A percentile compares a stretch with the other conserved stretches of the same genome.
Conservation (phyloP, 2,888 invertebrate species). For the Drosophila neonasuta region DNA sequence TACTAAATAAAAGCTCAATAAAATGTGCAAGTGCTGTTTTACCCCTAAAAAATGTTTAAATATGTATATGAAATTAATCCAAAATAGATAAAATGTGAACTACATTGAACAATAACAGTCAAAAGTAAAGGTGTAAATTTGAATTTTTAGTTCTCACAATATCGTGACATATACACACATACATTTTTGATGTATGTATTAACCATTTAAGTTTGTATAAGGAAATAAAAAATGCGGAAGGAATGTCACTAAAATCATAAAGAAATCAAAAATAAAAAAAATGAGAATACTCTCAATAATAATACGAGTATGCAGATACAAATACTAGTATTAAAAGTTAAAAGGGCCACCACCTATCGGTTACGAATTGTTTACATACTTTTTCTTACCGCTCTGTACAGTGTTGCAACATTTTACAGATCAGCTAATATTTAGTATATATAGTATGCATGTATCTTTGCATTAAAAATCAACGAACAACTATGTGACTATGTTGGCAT, state of each 20-base stretch:
- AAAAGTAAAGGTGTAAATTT: slow-evolving; percentile 5
- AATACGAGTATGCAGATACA: slow-evolving; percentile 12
- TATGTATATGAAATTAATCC: neutral
- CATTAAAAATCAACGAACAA: slow-evolving; percentile 44
- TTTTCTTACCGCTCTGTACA: slow-evolving; percentile 41
- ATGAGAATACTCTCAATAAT: slow-evolving; percentile 25
- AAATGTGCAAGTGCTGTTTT: slow-evolving; percentile 59
- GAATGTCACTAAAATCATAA: slow-evolving; percentile 18
- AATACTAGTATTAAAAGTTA: slow-evolving; percentile 34
- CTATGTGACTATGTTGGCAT: slow-evolving; percentile 34
- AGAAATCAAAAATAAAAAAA: slow-evolving; percentile 17
- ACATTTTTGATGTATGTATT: slow-evolving; percentile 27
- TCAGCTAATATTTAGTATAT: slow-evolving; percentile 66
- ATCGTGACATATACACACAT: slow-evolving; percentile 24
- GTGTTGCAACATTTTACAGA: slow-evolving; percentile 76
- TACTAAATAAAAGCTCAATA: slow-evolving; percentile 59
- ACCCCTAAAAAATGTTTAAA: neutral
- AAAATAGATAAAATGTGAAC: slow-evolving; percentile 5
- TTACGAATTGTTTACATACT: slow-evolving; percentile 41
- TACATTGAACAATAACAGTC: neutral
- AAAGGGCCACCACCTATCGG: slow-evolving; percentile 67
- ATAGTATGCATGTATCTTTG: slow-evolving; percentile 44
- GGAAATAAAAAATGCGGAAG: slow-evolving; percentile 14
- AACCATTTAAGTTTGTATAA: slow-evolving; percentile 4
- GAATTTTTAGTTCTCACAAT: slow-evolving; percentile 45